Conservation (phyloP, 2,113 vertebrate species). For the Hyperopisus bebe region DNA sequence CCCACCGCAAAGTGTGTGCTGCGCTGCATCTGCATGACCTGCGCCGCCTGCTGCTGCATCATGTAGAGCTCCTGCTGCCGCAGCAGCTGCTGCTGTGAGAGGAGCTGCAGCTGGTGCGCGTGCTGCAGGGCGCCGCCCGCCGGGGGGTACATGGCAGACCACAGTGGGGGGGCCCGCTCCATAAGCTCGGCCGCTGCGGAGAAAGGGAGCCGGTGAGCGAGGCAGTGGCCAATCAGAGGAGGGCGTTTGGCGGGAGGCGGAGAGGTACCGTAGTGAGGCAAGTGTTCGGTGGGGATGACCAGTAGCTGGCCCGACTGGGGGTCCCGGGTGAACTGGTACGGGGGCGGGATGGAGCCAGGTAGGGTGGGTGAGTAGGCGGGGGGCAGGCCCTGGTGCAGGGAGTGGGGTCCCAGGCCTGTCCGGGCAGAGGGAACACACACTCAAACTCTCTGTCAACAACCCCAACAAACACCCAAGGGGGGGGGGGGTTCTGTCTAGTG, state of each 20-base stretch:
- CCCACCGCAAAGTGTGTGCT: slow-evolving; percentile 79
- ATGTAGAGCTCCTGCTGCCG: slow-evolving; percentile 90
- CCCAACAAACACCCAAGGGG: background rate
- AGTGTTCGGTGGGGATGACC: slow-evolving; percentile 87
- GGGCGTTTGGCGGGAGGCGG: background rate
- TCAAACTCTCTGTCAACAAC: background rate
- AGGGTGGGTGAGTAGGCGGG: slow-evolving; percentile 78
- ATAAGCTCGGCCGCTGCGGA: slow-evolving; percentile 72
- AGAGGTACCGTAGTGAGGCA: slow-evolving; percentile 82
- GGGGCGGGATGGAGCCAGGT: slow-evolving; percentile 75
- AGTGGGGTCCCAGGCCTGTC: slow-evolving; percentile 78
- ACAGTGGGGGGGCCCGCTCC: slow-evolving; percentile 81
- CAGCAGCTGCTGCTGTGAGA: slow-evolving; percentile 93
- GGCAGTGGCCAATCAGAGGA: background rate
- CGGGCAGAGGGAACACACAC: background rate
- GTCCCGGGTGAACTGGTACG: slow-evolving; percentile 92
- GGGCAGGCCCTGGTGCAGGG: slow-evolving; percentile 85
- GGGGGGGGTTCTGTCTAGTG: slow-evolving; percentile 22
- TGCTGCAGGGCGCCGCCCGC: slow-evolving; percentile 84
- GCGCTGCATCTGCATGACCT: slow-evolving; percentile 90
- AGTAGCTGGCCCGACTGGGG: slow-evolving; percentile 91
- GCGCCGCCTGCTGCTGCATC: slow-evolving; percentile 92
- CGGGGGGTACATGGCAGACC: slow-evolving; percentile 80
- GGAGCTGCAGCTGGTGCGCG: slow-evolving; percentile 91
- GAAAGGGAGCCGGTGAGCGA: slow-evolving; percentile 11